These are phyloP conservation scores for Conger conger DNA, from an alignment of 2,113 vertebrate species.

Conservation along the genomic window DNA sequence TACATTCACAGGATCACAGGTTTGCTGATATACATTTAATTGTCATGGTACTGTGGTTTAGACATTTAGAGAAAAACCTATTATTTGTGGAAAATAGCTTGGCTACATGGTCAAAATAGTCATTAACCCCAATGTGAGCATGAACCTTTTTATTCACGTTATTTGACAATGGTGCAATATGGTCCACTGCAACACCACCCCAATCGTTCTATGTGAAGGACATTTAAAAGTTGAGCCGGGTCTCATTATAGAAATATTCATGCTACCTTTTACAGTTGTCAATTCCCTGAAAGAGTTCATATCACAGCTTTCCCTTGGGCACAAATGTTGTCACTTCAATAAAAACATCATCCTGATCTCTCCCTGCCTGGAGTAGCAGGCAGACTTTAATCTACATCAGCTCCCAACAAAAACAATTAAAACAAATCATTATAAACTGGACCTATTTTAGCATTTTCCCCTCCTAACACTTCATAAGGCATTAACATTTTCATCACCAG, in stretches of 20 bases:
- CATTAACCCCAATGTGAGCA: conserved; percentile 9
- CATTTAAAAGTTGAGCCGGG: conserved; percentile 49
- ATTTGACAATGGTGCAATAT: conserved; percentile 21
- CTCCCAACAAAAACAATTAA: conserved; percentile 56
- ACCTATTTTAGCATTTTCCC: conserved; percentile 20
- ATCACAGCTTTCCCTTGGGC: conserved; percentile 57
- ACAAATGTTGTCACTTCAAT: conserved; percentile 63
- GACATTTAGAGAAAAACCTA: not conserved
- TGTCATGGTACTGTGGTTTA: too few species aligned
- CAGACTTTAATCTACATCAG: conserved; percentile 61
- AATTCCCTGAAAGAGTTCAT: conserved; percentile 60
- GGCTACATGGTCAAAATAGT: conserved; percentile 1
- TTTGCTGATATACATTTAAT: too few species aligned
- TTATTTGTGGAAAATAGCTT: not conserved
- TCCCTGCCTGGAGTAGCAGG: conserved; percentile 57
- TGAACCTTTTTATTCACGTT: conserved; percentile 3
- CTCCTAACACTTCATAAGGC: conserved; percentile 23
- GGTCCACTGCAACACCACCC: conserved; percentile 15
- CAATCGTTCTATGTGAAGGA: conserved; percentile 50
- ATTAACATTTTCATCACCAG: conserved; percentile 20
- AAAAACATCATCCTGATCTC: conserved; percentile 60
- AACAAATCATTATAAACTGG: conserved; percentile 40
- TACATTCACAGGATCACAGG: too few species aligned
- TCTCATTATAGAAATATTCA: conserved; percentile 73
- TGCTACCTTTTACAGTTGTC: conserved; percentile 71